Evolutionary conservation across 2,113 vertebrate species (phyloP), one percentile per base, ranked within the genome.

Genomic region (Phyllostomus hastatus): DNA sequence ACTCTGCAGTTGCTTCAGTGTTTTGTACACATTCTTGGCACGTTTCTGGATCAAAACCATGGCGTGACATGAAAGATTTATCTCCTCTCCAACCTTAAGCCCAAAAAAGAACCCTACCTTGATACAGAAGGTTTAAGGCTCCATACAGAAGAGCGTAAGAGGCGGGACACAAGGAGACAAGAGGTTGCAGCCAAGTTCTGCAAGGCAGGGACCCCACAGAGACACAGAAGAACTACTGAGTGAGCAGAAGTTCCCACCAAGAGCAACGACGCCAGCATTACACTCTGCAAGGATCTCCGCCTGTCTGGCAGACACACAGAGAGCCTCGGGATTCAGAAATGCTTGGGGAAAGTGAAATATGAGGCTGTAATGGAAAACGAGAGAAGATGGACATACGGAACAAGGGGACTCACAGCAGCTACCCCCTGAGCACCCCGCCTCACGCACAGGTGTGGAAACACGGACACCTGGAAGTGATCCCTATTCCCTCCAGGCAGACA

Each of bases 261-360:
- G 72, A 84, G 19, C 2, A 9, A 3, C 1, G 4, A 1, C 2
- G n/a, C 22, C 9, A 0, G 10, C 26, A 8, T 28, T 26, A 38
- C 33, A 5, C 28, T 33, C 43, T 19, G 14, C 28, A 46, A 50
- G 57, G 59, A n/a, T 14, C 14, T 41, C 67, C 26, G 54, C 46
- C 19, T 69, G 12, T 5, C 66, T 52, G 12, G 22, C 28, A 67
- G 38, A 67, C 57, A 22, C 0, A 1, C 0, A 38, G 41, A 80
- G n/a, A 64, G 19, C 16, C 48, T 20, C 0, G 0, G 16, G 35
- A 26, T 31, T 72, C 61, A 79, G 81, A 90, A 67, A 46, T 16
- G 1, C 61, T 7, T 64, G 31, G 28, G 33, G 16, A 33, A 72
- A 52, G 48, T 38, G 33, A 67, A 59, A 66, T 3, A 33, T 10